A percentile compares a stretch with the other conserved stretches of the same genome.
Conservation (phyloP, 64 coral and sea anemone species). For the Porites australiensis region DNA sequence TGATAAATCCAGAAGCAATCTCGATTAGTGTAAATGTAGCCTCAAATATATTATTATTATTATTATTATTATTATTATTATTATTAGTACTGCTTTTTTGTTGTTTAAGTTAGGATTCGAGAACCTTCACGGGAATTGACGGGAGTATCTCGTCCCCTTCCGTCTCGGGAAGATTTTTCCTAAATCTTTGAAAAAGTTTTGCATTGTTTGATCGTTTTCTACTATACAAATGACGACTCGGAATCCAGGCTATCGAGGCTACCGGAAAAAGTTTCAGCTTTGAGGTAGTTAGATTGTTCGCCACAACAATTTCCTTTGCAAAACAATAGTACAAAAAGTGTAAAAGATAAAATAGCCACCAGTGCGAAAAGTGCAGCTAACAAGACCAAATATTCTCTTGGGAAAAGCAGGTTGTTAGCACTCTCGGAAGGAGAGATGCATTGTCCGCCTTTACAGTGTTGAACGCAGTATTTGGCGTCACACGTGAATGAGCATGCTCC, state of each 20-base stretch:
- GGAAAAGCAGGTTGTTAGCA: neutral
- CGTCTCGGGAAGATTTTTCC: neutral
- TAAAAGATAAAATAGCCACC: slow-evolving; percentile 2
- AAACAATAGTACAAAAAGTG: slow-evolving; percentile 10
- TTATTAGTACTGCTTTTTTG: too few species aligned
- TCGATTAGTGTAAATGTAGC: too few species aligned
- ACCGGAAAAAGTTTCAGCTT: neutral
- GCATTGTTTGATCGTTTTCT: neutral
- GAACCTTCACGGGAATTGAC: too few species aligned
- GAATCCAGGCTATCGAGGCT: slow-evolving; percentile 7
- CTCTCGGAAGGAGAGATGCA: neutral
- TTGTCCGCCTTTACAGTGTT: slow-evolving; percentile 34
- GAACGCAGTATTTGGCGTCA: slow-evolving; percentile 58
- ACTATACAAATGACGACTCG: neutral
- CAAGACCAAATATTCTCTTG: slow-evolving; percentile 55
- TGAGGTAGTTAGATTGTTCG: neutral
- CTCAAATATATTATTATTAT: too few species aligned
- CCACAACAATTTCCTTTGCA: neutral
- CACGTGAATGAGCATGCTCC: slow-evolving; percentile 74
- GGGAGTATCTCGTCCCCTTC: too few species aligned
- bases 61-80: too few species aligned
- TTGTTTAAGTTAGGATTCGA: too few species aligned
- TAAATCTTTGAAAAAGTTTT: neutral
- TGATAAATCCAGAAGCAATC: too few species aligned
- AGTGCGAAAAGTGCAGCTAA: slow-evolving; percentile 77